These are phyloP conservation scores for Antechinus flavipes DNA, from an alignment of 2,113 vertebrate species.

Conservation along the genomic window DNA sequence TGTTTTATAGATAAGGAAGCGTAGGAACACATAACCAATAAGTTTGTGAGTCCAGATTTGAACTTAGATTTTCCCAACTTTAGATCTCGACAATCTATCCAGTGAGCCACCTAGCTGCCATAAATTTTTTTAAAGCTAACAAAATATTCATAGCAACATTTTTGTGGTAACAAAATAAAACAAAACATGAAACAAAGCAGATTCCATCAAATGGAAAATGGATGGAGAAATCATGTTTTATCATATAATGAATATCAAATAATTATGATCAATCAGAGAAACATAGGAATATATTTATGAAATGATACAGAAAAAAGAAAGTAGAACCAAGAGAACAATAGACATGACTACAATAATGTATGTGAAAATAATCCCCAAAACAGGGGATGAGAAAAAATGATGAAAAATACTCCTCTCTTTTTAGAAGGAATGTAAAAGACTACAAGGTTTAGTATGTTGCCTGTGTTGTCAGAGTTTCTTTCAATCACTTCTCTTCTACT, in stretches of 20 bases:
- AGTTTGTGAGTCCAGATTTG: constrained; percentile 15
- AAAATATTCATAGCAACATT: not conserved
- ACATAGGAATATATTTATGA: not conserved
- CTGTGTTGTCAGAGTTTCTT: no score
- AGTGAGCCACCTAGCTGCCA: not conserved
- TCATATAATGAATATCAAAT: not conserved
- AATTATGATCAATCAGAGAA: not conserved
- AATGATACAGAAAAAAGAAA: not conserved
- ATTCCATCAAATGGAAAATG: not conserved
- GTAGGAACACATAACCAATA: not conserved
- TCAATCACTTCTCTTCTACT: no score
- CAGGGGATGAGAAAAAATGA: no score
- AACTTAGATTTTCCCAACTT: not conserved
- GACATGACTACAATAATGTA: not conserved
- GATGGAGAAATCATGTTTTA: not conserved
- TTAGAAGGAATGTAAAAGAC: no score
- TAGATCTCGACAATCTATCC: not conserved
- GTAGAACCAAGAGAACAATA: not conserved
- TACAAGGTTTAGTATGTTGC: no score
- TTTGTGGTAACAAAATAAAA: not conserved
- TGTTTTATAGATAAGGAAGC: not conserved
- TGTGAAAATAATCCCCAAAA: not conserved
- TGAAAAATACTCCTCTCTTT: no score
- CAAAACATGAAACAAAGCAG: not conserved
- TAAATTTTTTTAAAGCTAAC: not conserved